phyloP scores from a whole-genome alignment of 1,140 invertebrate species.

The Drosophila kikkawai region DNA sequence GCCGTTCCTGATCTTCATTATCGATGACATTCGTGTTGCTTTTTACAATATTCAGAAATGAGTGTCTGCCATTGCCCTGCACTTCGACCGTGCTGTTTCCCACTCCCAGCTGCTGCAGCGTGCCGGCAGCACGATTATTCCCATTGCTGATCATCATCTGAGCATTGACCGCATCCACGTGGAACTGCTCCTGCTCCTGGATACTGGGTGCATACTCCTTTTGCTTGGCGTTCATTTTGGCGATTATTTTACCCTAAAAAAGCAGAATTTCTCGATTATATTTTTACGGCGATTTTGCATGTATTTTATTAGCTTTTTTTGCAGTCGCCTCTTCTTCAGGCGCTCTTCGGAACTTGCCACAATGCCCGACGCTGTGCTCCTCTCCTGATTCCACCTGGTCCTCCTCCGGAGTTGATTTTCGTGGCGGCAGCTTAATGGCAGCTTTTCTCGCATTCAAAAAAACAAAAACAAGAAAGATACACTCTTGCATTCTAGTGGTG shows the following conservation, averaged over 20 bases:
- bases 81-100: constrained; percentile 77
- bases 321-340: background rate
- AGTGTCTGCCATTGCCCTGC: constrained; percentile 73
- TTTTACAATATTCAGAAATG: constrained; percentile 72
- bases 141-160: constrained; percentile 76
- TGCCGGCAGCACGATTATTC: constrained; percentile 61
- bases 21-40: constrained; percentile 41
- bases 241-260: background rate
- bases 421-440: background rate
- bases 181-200: background rate
- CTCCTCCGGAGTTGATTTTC: background rate
- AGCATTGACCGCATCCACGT: constrained; percentile 47
- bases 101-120: constrained; percentile 68
- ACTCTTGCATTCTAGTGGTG: too few relatives aligned
- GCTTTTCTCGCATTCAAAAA: constrained; percentile 23
- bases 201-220: background rate
- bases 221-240: constrained; percentile 54
- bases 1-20: constrained; percentile 5
- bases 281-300: background rate
- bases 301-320: background rate
- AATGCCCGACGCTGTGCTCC: background rate
- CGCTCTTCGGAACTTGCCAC: background rate
- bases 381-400: too few relatives aligned
- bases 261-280: background rate
- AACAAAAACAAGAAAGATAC: too few relatives aligned